Percentiles rank a stretch among this genome's conserved stretches.
Evolutionary conservation across 2,888 invertebrate genomes (phyloP).

Genomic region (Hedya salicella): DNA sequence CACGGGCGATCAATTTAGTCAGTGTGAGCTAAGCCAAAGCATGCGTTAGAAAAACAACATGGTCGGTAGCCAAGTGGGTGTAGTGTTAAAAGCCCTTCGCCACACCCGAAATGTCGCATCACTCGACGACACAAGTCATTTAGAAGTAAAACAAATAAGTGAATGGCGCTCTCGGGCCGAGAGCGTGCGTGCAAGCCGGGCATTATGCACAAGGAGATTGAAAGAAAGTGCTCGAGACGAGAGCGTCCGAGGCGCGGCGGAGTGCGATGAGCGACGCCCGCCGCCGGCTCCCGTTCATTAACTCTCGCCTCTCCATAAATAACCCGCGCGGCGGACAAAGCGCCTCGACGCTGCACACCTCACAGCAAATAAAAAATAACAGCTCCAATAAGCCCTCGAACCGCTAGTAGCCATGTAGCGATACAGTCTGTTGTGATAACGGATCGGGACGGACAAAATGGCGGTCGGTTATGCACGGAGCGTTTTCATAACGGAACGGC

Average conservation of each 20-base stretch:
- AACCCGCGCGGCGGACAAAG: constrained; percentile 63
- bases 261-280: constrained; percentile 81
- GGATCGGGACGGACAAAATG: constrained; percentile 66
- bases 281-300: constrained; percentile 75
- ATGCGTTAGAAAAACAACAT: constrained; percentile 43
- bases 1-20: constrained; percentile 47
- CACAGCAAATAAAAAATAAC: constrained; percentile 65
- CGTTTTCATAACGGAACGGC: constrained; percentile 65
- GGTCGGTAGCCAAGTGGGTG: constrained; percentile 62
- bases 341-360: constrained; percentile 51
- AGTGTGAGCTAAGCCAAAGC: constrained; percentile 64
- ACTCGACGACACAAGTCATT: constrained; percentile 69
- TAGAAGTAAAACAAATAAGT: constrained; percentile 80
- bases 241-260: constrained; percentile 76
- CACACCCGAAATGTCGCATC: constrained; percentile 74
- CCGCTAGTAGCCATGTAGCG: constrained; percentile 60
- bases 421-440: constrained; percentile 67
- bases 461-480: constrained; percentile 61
- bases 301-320: constrained; percentile 75
- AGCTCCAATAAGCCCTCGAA: constrained; percentile 59
- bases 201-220: constrained; percentile 82
- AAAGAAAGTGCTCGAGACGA: constrained; percentile 80
- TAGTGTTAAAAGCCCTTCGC: constrained; percentile 64
- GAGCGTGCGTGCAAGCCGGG: constrained; percentile 74
- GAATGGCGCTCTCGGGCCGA: constrained; percentile 70